Evolutionary conservation across 2,797 vertebrate genomes (phyloP).

Genomic region (Rhadinocentrus ornatus): DNA sequence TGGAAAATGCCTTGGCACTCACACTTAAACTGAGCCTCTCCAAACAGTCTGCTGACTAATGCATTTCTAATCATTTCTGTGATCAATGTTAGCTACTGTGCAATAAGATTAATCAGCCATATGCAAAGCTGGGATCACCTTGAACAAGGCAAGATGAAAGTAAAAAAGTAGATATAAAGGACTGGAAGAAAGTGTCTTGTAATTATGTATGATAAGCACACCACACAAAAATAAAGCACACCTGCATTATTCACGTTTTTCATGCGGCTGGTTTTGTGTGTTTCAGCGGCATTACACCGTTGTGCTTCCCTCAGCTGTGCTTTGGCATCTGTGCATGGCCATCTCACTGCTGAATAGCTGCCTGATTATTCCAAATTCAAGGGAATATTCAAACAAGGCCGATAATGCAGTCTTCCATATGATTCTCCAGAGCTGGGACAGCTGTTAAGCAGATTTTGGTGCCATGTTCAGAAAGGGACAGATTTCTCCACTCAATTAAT

Average conservation of each 20-base stretch:
- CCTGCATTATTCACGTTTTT: constrained; percentile 77
- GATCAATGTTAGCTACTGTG: constrained; percentile 82
- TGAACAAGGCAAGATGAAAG: constrained; percentile 65
- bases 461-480: constrained; percentile 76
- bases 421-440: constrained; percentile 81
- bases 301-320: constrained; percentile 78
- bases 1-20: constrained; percentile 78
- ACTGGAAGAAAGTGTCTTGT: constrained; percentile 56
- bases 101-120: constrained; percentile 83
- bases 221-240: constrained; percentile 63
- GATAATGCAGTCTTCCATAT: constrained; percentile 82
- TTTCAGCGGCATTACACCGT: constrained; percentile 56
- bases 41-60: constrained; percentile 83
- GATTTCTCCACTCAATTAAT: constrained; percentile 81
- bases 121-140: constrained; percentile 81
- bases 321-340: constrained; percentile 81
- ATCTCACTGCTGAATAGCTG: constrained; percentile 80
- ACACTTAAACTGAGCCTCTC: constrained; percentile 77
- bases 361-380: constrained; percentile 84
- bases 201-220: constrained; percentile 69
- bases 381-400: constrained; percentile 83
- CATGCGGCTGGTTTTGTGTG: constrained; percentile 55
- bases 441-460: constrained; percentile 78
- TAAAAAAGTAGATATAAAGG: constrained; percentile 57
- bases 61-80: constrained; percentile 84